phyloP scores from a whole-genome alignment of 2,888 invertebrate species.

The Hoplodrina blanda region DNA sequence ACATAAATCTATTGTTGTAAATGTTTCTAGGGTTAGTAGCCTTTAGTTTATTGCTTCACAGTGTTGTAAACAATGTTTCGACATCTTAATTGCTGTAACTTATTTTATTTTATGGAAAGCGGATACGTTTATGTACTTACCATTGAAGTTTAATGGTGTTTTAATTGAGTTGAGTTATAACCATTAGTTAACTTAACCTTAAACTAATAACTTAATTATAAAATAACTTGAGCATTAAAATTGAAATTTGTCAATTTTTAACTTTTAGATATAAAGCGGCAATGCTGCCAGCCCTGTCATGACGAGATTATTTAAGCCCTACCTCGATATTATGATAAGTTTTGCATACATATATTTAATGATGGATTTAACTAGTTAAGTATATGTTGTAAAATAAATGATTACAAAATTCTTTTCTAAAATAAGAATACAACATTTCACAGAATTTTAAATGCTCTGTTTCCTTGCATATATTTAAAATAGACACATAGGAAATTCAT shows the following conservation, averaged over 20 bases:
- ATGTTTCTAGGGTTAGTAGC: conserved; percentile 26
- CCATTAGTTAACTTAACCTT: conserved; percentile 3
- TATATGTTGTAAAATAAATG: too few species aligned
- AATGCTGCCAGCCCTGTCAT: too few species aligned
- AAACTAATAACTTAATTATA: not conserved
- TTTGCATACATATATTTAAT: too few species aligned
- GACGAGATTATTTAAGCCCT: too few species aligned
- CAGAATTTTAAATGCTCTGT: too few species aligned
- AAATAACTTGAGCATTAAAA: not conserved
- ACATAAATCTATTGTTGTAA: conserved; percentile 39
- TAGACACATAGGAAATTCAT: not conserved
- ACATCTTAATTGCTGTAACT: conserved; percentile 53
- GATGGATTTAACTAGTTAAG: too few species aligned
- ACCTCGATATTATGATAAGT: too few species aligned
- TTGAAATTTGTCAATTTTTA: not conserved
- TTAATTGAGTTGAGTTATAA: conserved; percentile 12
- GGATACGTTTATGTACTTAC: conserved; percentile 42
- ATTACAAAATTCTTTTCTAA: too few species aligned
- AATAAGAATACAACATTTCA: too few species aligned
- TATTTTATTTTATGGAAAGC: conserved; percentile 53
- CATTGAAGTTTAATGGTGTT: conserved; percentile 23
- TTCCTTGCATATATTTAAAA: not conserved
- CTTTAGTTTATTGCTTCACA: conserved; percentile 35
- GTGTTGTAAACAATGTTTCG: conserved; percentile 47
- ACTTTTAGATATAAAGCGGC: too few species aligned